phyloP scores from a whole-genome alignment of 1,140 invertebrate species.

The Onthophagus taurus region DNA sequence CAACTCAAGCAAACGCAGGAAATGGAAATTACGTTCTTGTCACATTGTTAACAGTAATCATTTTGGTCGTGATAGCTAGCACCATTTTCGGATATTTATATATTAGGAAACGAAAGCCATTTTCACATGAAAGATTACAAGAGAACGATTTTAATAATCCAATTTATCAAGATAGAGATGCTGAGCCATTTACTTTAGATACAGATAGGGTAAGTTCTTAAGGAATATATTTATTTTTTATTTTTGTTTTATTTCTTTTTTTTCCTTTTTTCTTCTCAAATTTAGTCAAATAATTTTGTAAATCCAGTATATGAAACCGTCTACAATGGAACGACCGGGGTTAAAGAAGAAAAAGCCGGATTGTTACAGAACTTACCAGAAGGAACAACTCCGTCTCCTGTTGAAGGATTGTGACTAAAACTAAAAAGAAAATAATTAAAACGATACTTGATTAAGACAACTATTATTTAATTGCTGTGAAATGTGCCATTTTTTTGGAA shows the following conservation, averaged over 20 bases:
- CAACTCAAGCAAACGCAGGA: slow-evolving; percentile 9
- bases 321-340: slow-evolving; percentile 45
- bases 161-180: slow-evolving; percentile 64
- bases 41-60: slow-evolving; percentile 11
- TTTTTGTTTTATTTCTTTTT: too few species aligned
- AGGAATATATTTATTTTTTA: too few species aligned
- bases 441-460: not conserved
- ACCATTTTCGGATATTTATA: slow-evolving; percentile 26
- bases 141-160: slow-evolving; percentile 75
- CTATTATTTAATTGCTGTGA: slow-evolving; percentile 30
- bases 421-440: slow-evolving; percentile 18
- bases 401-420: slow-evolving; percentile 27
- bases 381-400: slow-evolving; percentile 27
- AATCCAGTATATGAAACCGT: slow-evolving; percentile 79
- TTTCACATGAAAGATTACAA: slow-evolving; percentile 67
- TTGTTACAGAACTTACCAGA: slow-evolving; percentile 37
- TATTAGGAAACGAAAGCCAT: slow-evolving; percentile 47
- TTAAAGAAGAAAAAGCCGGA: slow-evolving; percentile 47
- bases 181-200: slow-evolving; percentile 49
- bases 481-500: slow-evolving; percentile 35
- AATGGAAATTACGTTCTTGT: slow-evolving; percentile 2
- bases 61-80: slow-evolving; percentile 17
- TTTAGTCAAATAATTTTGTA: slow-evolving; percentile 58
- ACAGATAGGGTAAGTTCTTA: slow-evolving; percentile 46
- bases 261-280: slow-evolving; percentile 4